Evolutionary conservation across 1,140 invertebrate species (phyloP), one percentile per base, ranked within the genome.

Genomic region (Lepidurus apus): DNA sequence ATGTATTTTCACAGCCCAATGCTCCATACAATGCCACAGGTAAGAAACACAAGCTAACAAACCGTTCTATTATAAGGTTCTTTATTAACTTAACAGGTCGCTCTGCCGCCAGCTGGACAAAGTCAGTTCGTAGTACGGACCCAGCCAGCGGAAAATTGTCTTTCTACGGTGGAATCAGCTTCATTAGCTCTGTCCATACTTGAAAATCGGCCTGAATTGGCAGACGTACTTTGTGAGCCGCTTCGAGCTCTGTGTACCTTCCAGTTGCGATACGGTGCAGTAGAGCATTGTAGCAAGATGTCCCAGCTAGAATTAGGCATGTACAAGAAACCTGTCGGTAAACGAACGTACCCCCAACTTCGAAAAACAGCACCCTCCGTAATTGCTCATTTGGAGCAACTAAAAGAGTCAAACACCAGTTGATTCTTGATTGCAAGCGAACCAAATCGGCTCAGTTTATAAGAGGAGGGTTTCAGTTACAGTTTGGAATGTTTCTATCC

Each of bases 111-210:
- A 7, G 88, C 86, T 74, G 88, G 87, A 79, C 88, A 87, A 74
- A 97, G 95, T 85, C 90, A 93, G 85, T 98, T 97, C 85, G 93
- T 96, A 76, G 96, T 98, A 81, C 89, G 95, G 81, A 97, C 95
- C 7, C 95, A 98, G 84, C 95, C 95, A 7, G 93, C 93, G 42
- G 94, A 96, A 85, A 92, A 91, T 43, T 95, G 94, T 83, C 86
- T 98, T 13, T 97, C 95, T 73, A 97, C 95, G 0, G 85, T 98
- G 43, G 95, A 98, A 87, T 93, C 93, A 34, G 95, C 92, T 5
- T 93, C 94, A 1, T 87, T 93, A 84, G 93, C 93, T 13, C 86
- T 97, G 77, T 87, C 91, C 4, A 88, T 92, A 81, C 84, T 97
- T 78, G 95, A 97, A 87, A 84, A 87, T 42, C 87, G 91, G 83